Conservation (phyloP, 2,113 vertebrate genomes). For the Dicaeum eximium region DNA sequence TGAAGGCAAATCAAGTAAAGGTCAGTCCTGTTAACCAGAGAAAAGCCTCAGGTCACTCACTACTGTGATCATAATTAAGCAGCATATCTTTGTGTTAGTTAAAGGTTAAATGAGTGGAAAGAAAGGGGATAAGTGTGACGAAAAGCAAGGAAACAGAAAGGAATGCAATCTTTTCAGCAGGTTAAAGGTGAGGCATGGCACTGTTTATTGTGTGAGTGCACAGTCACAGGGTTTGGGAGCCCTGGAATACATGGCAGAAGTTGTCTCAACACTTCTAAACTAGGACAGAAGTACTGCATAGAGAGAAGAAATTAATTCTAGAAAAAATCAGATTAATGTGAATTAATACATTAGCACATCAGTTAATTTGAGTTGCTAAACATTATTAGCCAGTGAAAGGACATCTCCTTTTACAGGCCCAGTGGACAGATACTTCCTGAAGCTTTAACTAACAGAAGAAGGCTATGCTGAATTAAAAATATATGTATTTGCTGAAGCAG, state of each 20-base stretch:
- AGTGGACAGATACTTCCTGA: background rate
- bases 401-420: background rate
- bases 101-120: constrained; percentile 33
- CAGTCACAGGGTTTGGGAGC: background rate
- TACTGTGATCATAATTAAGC: constrained; percentile 27
- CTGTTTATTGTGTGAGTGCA: background rate
- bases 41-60: background rate
- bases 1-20: constrained; percentile 27
- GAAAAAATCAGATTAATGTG: background rate
- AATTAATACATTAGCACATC: background rate
- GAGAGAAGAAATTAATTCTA: background rate
- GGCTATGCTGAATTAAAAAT: background rate
- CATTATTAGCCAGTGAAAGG: background rate
- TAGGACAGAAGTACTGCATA: background rate
- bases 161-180: background rate
- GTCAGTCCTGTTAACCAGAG: constrained; percentile 30
- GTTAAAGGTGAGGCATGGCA: background rate
- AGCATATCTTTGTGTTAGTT: background rate
- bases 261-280: background rate
- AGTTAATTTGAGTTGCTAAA: background rate
- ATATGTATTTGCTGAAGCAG: background rate
- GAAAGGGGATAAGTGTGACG: background rate
- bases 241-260: background rate
- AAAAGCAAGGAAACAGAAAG: constrained; percentile 14
- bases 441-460: background rate